Percentiles rank a stretch among this genome's conserved stretches.
phyloP scores from a whole-genome alignment of 2,797 vertebrate species.

The Microtus californicus region DNA sequence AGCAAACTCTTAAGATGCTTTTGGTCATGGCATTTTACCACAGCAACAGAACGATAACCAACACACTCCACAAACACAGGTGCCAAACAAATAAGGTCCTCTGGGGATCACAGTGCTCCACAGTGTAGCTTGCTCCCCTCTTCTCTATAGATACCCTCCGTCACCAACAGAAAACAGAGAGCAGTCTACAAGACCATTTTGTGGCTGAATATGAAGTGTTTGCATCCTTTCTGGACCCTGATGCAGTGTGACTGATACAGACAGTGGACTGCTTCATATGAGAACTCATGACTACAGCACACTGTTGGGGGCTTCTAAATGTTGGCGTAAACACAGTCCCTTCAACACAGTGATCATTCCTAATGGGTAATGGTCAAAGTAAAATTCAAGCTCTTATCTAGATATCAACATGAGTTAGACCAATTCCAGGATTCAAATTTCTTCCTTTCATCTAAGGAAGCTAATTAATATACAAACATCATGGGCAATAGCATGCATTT shows the following conservation, averaged over 20 bases:
- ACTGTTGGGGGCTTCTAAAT: background rate
- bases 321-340: accelerated
- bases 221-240: background rate
- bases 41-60: background rate
- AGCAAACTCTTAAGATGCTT: background rate
- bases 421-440: background rate
- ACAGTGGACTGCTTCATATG: background rate
- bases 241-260: background rate
- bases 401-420: background rate
- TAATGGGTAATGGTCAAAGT: background rate
- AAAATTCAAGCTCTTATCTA: background rate
- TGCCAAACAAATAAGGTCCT: background rate
- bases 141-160: background rate
- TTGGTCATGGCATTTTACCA: background rate
- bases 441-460: background rate
- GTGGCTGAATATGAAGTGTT: background rate
- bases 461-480: background rate
- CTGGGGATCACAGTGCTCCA: background rate
- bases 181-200: background rate
- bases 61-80: background rate
- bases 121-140: background rate
- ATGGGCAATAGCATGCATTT: background rate
- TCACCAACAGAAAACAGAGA: background rate
- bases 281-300: background rate
- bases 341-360: background rate